Evolutionary conservation across 2,113 vertebrate species (phyloP), one percentile per base, ranked within the genome.

Genomic region (Phalacrocorax aristotelis): DNA sequence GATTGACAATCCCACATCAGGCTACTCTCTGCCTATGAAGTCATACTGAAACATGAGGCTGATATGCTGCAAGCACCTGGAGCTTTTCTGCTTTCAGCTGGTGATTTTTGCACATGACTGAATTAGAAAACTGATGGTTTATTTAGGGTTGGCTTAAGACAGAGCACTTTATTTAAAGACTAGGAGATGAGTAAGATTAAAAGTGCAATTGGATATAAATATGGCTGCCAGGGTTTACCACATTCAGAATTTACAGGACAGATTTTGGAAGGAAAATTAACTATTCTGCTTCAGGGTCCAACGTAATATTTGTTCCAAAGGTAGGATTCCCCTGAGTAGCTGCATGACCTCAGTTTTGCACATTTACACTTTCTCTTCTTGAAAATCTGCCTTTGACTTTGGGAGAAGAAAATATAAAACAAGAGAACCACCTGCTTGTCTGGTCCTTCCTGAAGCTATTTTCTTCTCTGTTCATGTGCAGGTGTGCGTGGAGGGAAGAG

Each of bases 91-190:
- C 51, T 84, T 77, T 92, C 49, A 61, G 32, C 65, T 15, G 14
- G 48, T 78, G 57, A 89, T 52, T 95, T 95, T 93, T 70, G 78
- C 76, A 88, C 22, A 66, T 58, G 51, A 46, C 79, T 93, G 2
- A n/a, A 69, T 84, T 26, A 76, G 75, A 76, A 93, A 93, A 83
- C 58, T 64, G 77, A 87, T 68, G 72, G 52, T 84, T 93, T 96
- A 64, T 93, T 83, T 95, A 62, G 86, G 72, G 48, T 26, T 87
- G 86, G 64, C 80, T 93, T 93, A 90, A 93, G 88, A 75, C 52
- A 88, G 42, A 93, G 11, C 32, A 68, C 60, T 93, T 96, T 51
- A 87, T 19, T 16, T 72, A 44, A 72, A 71, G 77, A 81, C 52
- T 6, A 86, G 52, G 48, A 87, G 86, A 83, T 87, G 64, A 78